A percentile compares a stretch with the other conserved stretches of the same genome.
phyloP scores from a whole-genome alignment of 2,113 vertebrate genomes.

The Microcebus ravelobensis region DNA sequence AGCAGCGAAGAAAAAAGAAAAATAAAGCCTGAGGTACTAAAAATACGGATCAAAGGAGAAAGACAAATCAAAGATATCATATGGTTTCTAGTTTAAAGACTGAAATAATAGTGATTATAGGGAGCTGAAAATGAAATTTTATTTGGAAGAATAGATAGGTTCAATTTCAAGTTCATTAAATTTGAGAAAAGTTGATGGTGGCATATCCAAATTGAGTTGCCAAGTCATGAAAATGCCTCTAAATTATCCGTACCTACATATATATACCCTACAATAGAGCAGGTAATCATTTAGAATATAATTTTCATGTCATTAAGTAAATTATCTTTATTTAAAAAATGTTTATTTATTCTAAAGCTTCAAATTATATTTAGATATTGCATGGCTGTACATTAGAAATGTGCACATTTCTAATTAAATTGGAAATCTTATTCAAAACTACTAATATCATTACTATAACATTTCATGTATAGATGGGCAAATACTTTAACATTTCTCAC shows the following conservation, averaged over 20 bases:
- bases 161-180: not conserved
- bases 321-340: too few species aligned
- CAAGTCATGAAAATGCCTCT: not conserved
- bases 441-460: not conserved
- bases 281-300: too few species aligned
- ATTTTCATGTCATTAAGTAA: too few species aligned
- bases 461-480: not conserved
- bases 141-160: not conserved
- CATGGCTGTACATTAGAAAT: not conserved
- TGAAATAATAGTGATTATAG: not conserved
- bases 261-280: too few species aligned
- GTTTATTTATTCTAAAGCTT: too few species aligned
- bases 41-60: not conserved
- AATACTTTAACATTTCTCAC: not conserved
- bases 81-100: not conserved
- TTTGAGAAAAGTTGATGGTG: not conserved
- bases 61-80: not conserved
- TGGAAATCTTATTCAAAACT: not conserved
- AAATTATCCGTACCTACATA: not conserved
- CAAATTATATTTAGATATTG: too few species aligned
- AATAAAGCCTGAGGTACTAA: not conserved
- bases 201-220: not conserved
- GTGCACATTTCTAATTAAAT: not conserved
- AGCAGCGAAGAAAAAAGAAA: not conserved
- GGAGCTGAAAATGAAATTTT: not conserved